Conservation (phyloP, 2,888 invertebrate species). For the Tachystola acroxantha region DNA sequence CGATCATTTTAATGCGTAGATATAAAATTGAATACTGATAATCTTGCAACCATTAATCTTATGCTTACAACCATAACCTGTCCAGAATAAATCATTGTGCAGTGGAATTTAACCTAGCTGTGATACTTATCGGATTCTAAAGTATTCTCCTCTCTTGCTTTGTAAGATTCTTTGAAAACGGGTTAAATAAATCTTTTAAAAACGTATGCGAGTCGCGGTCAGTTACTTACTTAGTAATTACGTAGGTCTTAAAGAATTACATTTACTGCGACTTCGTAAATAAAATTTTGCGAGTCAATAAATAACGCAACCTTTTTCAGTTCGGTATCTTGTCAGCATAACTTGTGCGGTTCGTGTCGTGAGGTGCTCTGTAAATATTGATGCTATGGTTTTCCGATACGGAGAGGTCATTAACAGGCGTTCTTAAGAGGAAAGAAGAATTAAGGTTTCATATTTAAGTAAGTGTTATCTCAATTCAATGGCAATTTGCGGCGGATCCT, state of each 20-base stretch:
- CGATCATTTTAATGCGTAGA: conserved; percentile 26
- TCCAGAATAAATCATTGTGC: conserved; percentile 19
- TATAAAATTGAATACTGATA: conserved; percentile 21
- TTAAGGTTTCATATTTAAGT: no score
- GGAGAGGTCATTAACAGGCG: conserved; percentile 7
- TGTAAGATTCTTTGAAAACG: conserved; percentile 7
- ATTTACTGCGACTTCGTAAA: conserved; percentile 25
- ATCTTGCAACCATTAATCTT: conserved; percentile 18
- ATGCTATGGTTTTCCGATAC: conserved; percentile 21
- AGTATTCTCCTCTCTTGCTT: conserved; percentile 2
- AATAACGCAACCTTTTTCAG: conserved; percentile 15
- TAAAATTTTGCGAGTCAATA: conserved; percentile 18
- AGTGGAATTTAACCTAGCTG: conserved; percentile 8
- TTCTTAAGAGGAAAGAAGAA: no score
- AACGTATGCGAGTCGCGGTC: not conserved
- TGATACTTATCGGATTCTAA: conserved; percentile 9
- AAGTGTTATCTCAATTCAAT: no score
- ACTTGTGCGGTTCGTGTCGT: conserved; percentile 26
- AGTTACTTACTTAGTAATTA: conserved; percentile 7
- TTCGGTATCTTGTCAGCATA: conserved; percentile 25
- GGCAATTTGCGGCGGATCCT: no score
- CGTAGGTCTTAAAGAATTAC: conserved; percentile 18
- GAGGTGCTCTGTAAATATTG: conserved; percentile 33
- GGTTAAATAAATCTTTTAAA: conserved; percentile 1
- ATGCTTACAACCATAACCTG: conserved; percentile 15